phyloP scores from a whole-genome alignment of 2,113 vertebrate species.

The Chaetodon auriga region DNA sequence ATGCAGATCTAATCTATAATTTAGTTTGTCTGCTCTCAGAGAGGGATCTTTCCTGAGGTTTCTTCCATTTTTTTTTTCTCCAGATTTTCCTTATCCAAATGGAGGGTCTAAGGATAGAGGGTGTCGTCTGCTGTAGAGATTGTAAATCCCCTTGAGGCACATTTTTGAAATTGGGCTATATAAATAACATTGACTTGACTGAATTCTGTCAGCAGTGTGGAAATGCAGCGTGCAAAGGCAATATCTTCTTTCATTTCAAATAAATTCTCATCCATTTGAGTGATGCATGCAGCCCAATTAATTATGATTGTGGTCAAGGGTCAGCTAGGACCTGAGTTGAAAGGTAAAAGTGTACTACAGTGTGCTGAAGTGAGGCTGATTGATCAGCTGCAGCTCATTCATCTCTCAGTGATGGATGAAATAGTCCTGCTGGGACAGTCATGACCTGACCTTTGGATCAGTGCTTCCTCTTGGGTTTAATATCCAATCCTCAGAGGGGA shows the following conservation, averaged over 20 bases:
- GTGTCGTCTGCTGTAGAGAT: no score
- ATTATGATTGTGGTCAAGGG: background rate
- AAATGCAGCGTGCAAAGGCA: background rate
- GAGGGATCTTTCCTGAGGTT: no score
- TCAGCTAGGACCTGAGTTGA: constrained; percentile 42
- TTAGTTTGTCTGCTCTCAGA: no score
- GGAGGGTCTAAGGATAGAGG: no score
- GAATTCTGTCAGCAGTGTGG: background rate
- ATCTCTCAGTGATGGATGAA: constrained; percentile 53
- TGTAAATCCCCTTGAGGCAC: no score
- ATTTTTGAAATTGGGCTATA: background rate
- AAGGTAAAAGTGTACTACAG: constrained; percentile 63
- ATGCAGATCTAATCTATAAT: no score
- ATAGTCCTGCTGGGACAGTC: constrained; percentile 54
- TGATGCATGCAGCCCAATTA: constrained; percentile 1
- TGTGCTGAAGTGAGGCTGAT: constrained; percentile 52
- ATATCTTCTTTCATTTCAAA: background rate
- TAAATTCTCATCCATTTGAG: background rate
- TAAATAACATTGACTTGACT: background rate
- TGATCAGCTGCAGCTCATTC: constrained; percentile 54
- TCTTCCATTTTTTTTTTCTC: no score
- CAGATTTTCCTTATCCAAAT: no score
- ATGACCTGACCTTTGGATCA: constrained; percentile 63
- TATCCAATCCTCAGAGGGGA: constrained; percentile 33
- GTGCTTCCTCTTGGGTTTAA: constrained; percentile 49